These are phyloP conservation scores for Phengaris arion DNA, from an alignment of 2,888 invertebrate genomes.

Conservation along the genomic window DNA sequence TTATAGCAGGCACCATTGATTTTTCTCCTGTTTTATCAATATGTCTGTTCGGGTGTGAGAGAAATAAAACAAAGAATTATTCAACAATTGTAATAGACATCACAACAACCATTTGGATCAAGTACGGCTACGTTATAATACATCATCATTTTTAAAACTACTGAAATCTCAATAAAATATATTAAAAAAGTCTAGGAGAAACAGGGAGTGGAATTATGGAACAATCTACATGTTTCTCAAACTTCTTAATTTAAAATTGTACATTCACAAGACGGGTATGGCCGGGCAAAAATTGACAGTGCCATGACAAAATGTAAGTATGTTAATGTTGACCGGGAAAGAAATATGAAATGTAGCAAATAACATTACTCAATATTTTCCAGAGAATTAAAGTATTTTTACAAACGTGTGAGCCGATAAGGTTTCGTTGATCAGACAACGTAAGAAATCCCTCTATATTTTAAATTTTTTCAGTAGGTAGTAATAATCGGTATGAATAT, in stretches of 20 bases:
- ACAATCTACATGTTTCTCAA: no score
- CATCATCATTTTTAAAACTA: conserved; percentile 42
- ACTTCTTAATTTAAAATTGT: no score
- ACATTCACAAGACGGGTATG: no score
- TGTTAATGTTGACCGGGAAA: no score
- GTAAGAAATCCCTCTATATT: not conserved
- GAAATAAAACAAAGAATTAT: conserved; percentile 45
- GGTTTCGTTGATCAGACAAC: conserved; percentile 17
- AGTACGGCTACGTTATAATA: conserved; percentile 52
- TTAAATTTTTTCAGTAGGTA: no score
- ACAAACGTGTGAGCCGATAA: not conserved
- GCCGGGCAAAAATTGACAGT: no score
- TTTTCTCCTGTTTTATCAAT: not conserved
- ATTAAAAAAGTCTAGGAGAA: not conserved
- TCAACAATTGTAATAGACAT: conserved; percentile 78
- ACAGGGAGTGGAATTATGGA: not conserved
- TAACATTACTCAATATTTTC: not conserved
- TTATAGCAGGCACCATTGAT: no score
- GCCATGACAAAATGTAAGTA: no score
- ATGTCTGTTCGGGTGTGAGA: not conserved
- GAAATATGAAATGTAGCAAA: not conserved
- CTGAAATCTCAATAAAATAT: conserved; percentile 25
- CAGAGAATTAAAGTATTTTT: not conserved
- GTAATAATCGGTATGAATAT: not conserved
- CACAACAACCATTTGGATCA: conserved; percentile 78